Conservation (phyloP, 1,140 invertebrate genomes). For the Lamellibrachia luymesi region DNA sequence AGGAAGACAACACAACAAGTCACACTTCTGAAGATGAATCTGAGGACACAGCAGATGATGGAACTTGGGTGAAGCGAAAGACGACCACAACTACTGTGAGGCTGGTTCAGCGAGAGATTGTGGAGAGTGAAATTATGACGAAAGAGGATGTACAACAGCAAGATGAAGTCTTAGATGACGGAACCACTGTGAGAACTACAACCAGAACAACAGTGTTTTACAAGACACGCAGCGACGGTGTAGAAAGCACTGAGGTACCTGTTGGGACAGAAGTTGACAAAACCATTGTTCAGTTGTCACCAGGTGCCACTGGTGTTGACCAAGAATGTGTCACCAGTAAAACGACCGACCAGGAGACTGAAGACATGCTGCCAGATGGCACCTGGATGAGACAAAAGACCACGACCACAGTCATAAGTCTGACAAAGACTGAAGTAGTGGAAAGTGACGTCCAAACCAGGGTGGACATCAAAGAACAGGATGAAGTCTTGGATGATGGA, state of each 20-base stretch:
- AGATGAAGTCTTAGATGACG: conserved; percentile 37
- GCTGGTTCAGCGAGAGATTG: background rate
- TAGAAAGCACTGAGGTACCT: background rate
- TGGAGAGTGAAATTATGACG: background rate
- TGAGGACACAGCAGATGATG: conserved; percentile 20
- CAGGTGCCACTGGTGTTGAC: background rate
- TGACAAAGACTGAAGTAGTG: background rate
- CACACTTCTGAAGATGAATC: conserved; percentile 15
- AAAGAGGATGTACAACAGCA: conserved; percentile 19
- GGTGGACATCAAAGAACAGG: conserved; percentile 23
- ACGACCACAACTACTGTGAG: conserved; percentile 1
- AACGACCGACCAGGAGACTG: conserved; percentile 27
- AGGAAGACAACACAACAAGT: background rate
- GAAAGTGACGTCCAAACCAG: background rate
- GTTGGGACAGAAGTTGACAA: conserved; percentile 12
- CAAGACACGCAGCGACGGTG: background rate
- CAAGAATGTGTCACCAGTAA: background rate
- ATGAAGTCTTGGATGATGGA: conserved; percentile 11
- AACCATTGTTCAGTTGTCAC: background rate
- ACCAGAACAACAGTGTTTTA: background rate
- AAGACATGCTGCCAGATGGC: conserved; percentile 47
- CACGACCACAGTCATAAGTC: background rate
- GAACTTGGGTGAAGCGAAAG: conserved; percentile 24
- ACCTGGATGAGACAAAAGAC: conserved; percentile 29
- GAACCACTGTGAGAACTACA: conserved; percentile 34